A percentile compares a stretch with the other conserved stretches of the same genome.
These are phyloP conservation scores for Acleris emargana DNA, from an alignment of 2,888 invertebrate genomes.

Conservation along the genomic window DNA sequence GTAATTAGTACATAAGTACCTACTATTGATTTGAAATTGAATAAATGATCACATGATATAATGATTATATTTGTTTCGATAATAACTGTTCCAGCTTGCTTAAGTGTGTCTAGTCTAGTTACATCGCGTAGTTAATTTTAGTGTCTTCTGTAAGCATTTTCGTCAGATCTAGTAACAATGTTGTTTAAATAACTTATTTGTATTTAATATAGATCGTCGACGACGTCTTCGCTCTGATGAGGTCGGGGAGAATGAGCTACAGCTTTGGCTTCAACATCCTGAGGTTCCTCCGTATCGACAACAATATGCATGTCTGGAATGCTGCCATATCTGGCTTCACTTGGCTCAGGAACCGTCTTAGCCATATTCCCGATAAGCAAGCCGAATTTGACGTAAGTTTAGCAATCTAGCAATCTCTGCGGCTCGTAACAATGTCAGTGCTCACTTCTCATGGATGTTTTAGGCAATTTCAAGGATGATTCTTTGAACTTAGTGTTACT, in stretches of 20 bases:
- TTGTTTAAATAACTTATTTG: background rate
- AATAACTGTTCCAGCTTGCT: too few species aligned
- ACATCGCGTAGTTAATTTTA: too few species aligned
- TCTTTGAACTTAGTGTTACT: too few species aligned
- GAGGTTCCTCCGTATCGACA: constrained; percentile 63
- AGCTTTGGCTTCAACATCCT: constrained; percentile 67
- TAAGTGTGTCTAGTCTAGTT: too few species aligned
- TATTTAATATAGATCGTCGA: constrained; percentile 64
- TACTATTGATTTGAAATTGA: too few species aligned
- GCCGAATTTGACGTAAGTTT: constrained; percentile 68
- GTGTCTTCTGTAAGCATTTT: too few species aligned
- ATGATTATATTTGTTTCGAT: too few species aligned
- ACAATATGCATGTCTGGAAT: constrained; percentile 73
- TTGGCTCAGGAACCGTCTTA: constrained; percentile 69
- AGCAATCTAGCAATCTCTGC: background rate
- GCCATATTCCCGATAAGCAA: constrained; percentile 62
- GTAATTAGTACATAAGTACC: too few species aligned
- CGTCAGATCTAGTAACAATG: too few species aligned
- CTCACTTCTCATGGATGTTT: too few species aligned
- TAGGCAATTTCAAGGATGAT: too few species aligned
- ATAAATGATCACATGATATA: too few species aligned
- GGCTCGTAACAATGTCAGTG: background rate
- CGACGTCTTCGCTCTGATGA: constrained; percentile 72
- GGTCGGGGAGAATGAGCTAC: constrained; percentile 61
- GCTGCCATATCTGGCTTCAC: constrained; percentile 68